Base-by-base conservation (phyloP, 2,888 invertebrate species). In the Candidula unifasciata region DNA sequence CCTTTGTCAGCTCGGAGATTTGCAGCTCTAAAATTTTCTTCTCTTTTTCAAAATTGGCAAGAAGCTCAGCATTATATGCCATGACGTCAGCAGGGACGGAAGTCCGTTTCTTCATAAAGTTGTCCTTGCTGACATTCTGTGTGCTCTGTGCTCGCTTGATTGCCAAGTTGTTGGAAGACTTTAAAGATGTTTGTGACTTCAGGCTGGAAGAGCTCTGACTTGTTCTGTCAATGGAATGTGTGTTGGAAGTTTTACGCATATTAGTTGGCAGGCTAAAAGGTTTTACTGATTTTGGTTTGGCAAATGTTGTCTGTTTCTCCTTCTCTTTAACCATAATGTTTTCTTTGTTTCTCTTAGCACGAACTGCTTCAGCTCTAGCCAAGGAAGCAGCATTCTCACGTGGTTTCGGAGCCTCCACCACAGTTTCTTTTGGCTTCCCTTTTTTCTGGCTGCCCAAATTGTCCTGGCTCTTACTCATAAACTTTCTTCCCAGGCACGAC, bases 1-100 rank as follows among this genome's bases (percentile, higher is more conserved):
- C 90, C 87, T 93, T 93, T 35, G 94, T 93, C 83, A 94, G 90
- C 86, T 94, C 94, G 0, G 94, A 94, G 37, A 94, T 93, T 84
- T 93, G 91, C 57, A 92, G 89, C 87, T 94, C 94, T 80, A 94
- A 89, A 37, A 87, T 88, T 84, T 91, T 92, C 87, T 94, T 94
- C 83, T 94, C 94, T 85, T 93, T 93, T 85, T 94, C 93, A 89
- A 94, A 93, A 82, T 91, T 93, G 44, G 93, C 93, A 79, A 93
- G 88, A 44, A 93, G 89, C 87, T 93, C 93, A 8, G 93, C 93
- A 89, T 93, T 93, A 86, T 93, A 93, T 8, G 93, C 92, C 92
- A 93, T 92, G 30, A 92, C 92, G 86, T 92, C 93, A 3, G 91
- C 90, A 2, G 93, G 92, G 24, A 92, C 91, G 21, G 93, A 92